Conservation (phyloP, 2,888 invertebrate species). For the Protula sp. region DNA sequence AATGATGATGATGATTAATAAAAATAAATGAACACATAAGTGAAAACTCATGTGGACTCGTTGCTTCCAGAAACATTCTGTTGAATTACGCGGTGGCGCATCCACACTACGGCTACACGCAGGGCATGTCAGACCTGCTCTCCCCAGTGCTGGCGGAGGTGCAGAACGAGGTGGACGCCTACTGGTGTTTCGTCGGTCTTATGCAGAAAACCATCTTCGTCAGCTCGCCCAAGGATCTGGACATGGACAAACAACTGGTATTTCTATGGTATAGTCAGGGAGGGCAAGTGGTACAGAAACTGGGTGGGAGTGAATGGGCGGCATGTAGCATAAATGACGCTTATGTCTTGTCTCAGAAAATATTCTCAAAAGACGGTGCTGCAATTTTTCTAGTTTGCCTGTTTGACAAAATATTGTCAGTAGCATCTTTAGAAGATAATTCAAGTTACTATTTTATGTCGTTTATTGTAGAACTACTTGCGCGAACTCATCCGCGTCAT, state of each 20-base stretch:
- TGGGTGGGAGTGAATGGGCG: too few species aligned
- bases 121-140: conserved; percentile 57
- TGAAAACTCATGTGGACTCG: too few species aligned
- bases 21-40: too few species aligned
- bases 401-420: conserved; percentile 10
- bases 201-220: conserved; percentile 76
- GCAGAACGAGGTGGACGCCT: conserved; percentile 56
- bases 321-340: too few species aligned
- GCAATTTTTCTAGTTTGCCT: too few species aligned
- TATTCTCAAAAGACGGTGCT: too few species aligned
- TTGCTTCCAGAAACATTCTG: conserved; percentile 67
- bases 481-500: conserved; percentile 81
- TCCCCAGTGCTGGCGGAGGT: conserved; percentile 55
- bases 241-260: conserved; percentile 88
- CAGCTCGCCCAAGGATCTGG: conserved; percentile 86
- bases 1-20: too few species aligned
- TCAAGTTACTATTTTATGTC: too few species aligned
- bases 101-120: conserved; percentile 57
- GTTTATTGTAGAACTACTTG: conserved; percentile 66
- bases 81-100: conserved; percentile 84
- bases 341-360: too few species aligned
- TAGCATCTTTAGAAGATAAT: too few species aligned
- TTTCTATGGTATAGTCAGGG: too few species aligned
- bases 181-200: conserved; percentile 57
- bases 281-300: too few species aligned